phyloP scores from a whole-genome alignment of 2,888 invertebrate species.

The Lissocephala sabroskyi region DNA sequence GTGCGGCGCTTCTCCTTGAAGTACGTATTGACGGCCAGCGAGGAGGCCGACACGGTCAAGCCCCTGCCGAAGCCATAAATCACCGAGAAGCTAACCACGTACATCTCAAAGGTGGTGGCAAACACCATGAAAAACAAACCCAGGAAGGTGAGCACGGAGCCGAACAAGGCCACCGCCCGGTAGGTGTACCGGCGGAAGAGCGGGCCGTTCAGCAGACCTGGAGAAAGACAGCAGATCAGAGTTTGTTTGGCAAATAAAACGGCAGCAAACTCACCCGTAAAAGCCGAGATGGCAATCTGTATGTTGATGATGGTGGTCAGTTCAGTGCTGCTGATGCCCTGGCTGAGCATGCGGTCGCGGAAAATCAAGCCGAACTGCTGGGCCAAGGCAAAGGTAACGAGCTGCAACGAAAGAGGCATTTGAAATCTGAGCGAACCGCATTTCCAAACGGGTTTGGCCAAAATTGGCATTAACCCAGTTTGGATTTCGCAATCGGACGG shows the following conservation, averaged over 20 bases:
- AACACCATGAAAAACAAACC: constrained; percentile 77
- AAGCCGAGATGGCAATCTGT: constrained; percentile 80
- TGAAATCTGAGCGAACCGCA: too few relatives aligned
- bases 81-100: constrained; percentile 71
- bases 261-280: constrained; percentile 80
- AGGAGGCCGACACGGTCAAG: constrained; percentile 79
- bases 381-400: constrained; percentile 78
- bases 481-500: background rate
- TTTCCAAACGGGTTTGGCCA: too few relatives aligned
- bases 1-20: constrained; percentile 80
- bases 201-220: constrained; percentile 79
- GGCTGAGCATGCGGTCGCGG: constrained; percentile 75
- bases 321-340: constrained; percentile 78
- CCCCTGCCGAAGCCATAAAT: constrained; percentile 75
- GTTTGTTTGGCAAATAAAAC: too few relatives aligned
- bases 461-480: too few relatives aligned
- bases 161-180: constrained; percentile 79
- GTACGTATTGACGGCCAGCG: constrained; percentile 82
- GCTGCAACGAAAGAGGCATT: too few relatives aligned
- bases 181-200: constrained; percentile 79
- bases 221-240: too few relatives aligned
- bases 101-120: constrained; percentile 77
- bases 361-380: constrained; percentile 84
- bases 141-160: constrained; percentile 76
- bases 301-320: constrained; percentile 82